Conservation (phyloP, 2,113 vertebrate species). For the Porphyrio hochstetteri region DNA sequence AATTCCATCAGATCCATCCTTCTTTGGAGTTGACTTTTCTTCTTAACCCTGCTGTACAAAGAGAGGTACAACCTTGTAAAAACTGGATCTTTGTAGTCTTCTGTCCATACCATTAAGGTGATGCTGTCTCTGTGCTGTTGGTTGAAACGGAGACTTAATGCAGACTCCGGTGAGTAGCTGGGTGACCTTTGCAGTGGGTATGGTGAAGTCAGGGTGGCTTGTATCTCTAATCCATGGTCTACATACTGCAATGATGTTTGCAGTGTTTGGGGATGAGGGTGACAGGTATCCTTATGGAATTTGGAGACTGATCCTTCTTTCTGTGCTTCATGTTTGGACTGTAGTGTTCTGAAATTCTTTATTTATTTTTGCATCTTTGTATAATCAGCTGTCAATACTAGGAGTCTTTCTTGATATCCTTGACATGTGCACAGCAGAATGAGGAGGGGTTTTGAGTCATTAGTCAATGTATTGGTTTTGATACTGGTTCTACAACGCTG, state of each 20-base stretch:
- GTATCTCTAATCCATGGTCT: not conserved
- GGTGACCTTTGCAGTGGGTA: not conserved
- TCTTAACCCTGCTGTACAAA: not conserved
- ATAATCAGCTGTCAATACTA: not conserved
- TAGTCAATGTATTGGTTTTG: not conserved
- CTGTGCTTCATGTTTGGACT: not conserved
- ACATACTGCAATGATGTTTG: not conserved
- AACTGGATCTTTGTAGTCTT: not conserved
- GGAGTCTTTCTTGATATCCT: not conserved
- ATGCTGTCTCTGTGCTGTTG: accelerated
- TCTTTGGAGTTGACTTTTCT: not conserved
- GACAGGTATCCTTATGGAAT: not conserved
- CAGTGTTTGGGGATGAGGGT: not conserved
- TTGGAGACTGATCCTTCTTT: not conserved
- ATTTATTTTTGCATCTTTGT: not conserved
- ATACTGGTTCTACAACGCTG: not conserved
- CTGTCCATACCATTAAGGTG: accelerated
- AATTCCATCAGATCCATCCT: not conserved
- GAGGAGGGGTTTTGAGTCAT: not conserved
- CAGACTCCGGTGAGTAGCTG: not conserved
- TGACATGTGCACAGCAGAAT: too few relatives aligned
- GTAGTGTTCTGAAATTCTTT: not conserved
- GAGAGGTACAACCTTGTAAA: not conserved
- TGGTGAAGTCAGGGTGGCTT: not conserved
- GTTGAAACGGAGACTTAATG: not conserved